phyloP scores from a whole-genome alignment of 2,113 vertebrate species.

The Speoplatyrhinus poulsoni region DNA sequence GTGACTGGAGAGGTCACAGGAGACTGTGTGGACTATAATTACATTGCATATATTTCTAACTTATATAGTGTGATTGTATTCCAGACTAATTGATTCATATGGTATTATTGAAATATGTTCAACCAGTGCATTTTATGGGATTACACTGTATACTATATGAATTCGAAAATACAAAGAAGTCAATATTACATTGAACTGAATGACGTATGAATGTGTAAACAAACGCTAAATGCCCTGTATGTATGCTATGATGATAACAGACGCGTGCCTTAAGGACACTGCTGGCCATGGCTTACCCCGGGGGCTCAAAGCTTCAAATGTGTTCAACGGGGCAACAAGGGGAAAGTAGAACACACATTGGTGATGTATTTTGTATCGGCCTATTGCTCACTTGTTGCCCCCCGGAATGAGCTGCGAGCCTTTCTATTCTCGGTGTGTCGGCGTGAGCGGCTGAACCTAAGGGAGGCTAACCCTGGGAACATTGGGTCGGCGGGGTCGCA shows the following conservation, averaged over 20 bases:
- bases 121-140: no score
- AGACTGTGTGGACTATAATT: no score
- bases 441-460: constrained; percentile 26
- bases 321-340: neutral
- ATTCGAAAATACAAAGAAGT: no score
- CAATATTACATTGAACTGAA: no score
- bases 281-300: constrained; percentile 3
- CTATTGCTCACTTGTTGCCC: neutral
- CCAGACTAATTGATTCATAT: no score
- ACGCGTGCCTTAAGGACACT: constrained; percentile 9
- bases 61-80: no score
- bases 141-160: no score
- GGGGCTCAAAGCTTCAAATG: neutral
- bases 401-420: constrained; percentile 5
- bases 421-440: constrained; percentile 29
- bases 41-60: no score
- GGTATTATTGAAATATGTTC: no score
- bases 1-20: no score
- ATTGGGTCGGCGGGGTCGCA: constrained; percentile 57
- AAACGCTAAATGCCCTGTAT: neutral
- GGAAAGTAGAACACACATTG: neutral
- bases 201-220: neutral
- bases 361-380: neutral
- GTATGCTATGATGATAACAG: constrained; percentile 4
- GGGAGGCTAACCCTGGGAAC: constrained; percentile 44